Percentiles rank a stretch among this genome's conserved stretches.
phyloP scores from a whole-genome alignment of 2,888 invertebrate species.

The Noctua comes region DNA sequence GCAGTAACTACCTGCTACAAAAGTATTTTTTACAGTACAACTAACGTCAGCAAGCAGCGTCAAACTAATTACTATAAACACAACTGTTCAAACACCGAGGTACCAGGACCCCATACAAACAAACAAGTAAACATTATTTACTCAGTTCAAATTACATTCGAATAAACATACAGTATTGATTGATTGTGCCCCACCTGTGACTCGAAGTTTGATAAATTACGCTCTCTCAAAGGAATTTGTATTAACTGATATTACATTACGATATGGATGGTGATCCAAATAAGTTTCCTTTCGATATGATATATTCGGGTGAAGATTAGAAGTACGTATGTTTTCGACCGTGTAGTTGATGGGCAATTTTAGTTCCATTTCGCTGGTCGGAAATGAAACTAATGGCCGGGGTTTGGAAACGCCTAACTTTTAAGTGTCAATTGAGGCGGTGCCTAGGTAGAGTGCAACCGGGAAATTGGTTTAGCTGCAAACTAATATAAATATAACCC shows the following conservation, averaged over 20 bases:
- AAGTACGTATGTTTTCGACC: slow-evolving; percentile 26
- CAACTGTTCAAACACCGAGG: slow-evolving; percentile 2
- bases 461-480: not conserved
- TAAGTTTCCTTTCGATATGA: slow-evolving; percentile 42
- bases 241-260: slow-evolving; percentile 20
- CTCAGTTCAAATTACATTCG: slow-evolving; percentile 38
- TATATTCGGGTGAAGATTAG: slow-evolving; percentile 20
- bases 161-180: slow-evolving; percentile 49
- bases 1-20: not conserved
- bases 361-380: not conserved
- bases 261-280: slow-evolving; percentile 33
- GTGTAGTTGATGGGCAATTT: slow-evolving; percentile 12
- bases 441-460: not conserved
- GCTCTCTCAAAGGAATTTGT: slow-evolving; percentile 9
- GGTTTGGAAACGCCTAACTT: slow-evolving; percentile 19
- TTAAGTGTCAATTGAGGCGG: not conserved
- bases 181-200: slow-evolving; percentile 45
- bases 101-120: slow-evolving; percentile 45
- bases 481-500: not conserved
- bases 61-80: slow-evolving; percentile 5
- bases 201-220: slow-evolving; percentile 45
- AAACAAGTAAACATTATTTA: slow-evolving; percentile 31
- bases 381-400: not conserved
- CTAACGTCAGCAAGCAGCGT: not conserved
- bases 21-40: not conserved